Conservation (phyloP, 1,140 invertebrate species). For the Papilio xuthus region DNA sequence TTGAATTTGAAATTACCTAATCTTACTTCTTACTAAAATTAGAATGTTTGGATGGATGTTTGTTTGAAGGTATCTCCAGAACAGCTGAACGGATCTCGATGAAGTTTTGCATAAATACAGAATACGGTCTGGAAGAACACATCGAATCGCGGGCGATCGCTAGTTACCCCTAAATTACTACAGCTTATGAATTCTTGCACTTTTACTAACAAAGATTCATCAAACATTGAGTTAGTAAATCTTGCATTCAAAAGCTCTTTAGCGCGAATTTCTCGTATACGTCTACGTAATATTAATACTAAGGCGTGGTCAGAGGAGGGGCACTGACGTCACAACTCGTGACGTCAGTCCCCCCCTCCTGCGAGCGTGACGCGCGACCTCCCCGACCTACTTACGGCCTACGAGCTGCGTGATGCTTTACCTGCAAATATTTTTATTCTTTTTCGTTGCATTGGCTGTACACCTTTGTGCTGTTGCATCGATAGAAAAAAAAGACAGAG, state of each 20-base stretch:
- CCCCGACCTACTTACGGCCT: slow-evolving; percentile 40
- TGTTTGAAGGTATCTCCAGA: no score
- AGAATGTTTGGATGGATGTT: no score
- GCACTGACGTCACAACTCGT: slow-evolving; percentile 58
- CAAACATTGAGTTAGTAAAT: background rate
- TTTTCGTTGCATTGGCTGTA: slow-evolving; percentile 25
- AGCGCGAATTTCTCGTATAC: background rate
- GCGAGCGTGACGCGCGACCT: slow-evolving; percentile 45
- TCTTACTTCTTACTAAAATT: no score
- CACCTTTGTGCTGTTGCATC: slow-evolving; percentile 8
- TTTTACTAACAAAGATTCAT: background rate
- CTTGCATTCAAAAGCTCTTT: slow-evolving; percentile 20
- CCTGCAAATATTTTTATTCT: slow-evolving; percentile 29
- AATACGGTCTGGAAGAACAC: no score
- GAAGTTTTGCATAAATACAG: no score
- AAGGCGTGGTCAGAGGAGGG: slow-evolving; percentile 60
- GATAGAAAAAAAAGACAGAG: slow-evolving; percentile 13
- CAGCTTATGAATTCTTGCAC: background rate
- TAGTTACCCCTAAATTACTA: no score
- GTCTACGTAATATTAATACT: slow-evolving; percentile 18
- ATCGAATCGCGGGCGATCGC: no score
- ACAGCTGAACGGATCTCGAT: no score
- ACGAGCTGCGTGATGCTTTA: slow-evolving; percentile 21
- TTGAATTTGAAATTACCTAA: no score
- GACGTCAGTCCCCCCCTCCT: slow-evolving; percentile 49